Evolutionary conservation across 2,113 vertebrate species (phyloP).

Genomic region (Neotragus moschatus): DNA sequence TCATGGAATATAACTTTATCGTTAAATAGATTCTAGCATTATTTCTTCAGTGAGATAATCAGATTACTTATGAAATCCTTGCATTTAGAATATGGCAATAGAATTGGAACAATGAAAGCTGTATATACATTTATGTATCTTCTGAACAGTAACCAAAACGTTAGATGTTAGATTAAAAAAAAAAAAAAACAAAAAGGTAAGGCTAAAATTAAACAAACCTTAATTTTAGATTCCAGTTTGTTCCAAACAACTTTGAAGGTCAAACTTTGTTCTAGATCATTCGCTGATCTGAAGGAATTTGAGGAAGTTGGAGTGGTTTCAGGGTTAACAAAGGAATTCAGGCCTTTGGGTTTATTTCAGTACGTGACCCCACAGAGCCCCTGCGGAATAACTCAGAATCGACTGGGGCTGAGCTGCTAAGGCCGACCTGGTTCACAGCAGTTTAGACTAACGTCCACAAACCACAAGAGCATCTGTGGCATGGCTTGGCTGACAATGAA

Average conservation of each 20-base stretch:
- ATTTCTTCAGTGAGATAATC: neutral
- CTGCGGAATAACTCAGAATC: neutral
- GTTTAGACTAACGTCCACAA: neutral
- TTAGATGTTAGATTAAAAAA: neutral
- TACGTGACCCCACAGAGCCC: neutral
- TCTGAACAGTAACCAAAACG: neutral
- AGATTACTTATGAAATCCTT: neutral
- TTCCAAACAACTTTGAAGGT: constrained; percentile 21
- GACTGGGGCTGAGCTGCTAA: neutral
- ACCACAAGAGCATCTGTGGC: neutral
- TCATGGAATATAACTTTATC: neutral
- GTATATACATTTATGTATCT: neutral
- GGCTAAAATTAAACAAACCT: neutral
- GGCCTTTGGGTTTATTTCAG: neutral
- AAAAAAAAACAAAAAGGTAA: neutral
- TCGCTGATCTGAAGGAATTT: constrained; percentile 29
- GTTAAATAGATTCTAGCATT: neutral
- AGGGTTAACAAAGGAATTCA: constrained; percentile 49
- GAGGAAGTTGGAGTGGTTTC: constrained; percentile 8
- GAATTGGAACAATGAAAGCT: neutral
- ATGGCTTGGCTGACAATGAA: neutral
- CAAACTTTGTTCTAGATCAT: constrained; percentile 18
- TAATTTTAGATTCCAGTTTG: constrained; percentile 13
- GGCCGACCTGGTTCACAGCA: neutral
- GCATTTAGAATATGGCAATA: neutral